A percentile compares a stretch with the other conserved stretches of the same genome.
These are phyloP conservation scores for Andrena bucephala DNA, from an alignment of 2,888 invertebrate genomes.

Conservation along the genomic window DNA sequence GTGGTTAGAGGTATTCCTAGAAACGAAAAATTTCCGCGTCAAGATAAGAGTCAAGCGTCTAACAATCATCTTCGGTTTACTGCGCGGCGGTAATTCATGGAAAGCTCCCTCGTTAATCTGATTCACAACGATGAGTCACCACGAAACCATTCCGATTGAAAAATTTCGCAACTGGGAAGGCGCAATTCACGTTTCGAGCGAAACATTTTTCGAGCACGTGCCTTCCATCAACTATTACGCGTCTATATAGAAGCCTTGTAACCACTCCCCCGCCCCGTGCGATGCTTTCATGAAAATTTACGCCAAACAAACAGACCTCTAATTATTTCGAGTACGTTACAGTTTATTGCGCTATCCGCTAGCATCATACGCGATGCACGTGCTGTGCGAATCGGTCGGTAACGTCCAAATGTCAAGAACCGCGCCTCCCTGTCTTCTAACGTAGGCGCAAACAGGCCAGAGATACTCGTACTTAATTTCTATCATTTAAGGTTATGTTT, in stretches of 20 bases:
- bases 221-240: background rate
- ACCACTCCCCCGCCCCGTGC: background rate
- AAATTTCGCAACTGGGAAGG: constrained; percentile 42
- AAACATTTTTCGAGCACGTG: constrained; percentile 28
- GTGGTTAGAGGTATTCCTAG: constrained; percentile 57
- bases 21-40: constrained; percentile 66
- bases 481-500: constrained; percentile 58
- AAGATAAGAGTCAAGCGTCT: constrained; percentile 57
- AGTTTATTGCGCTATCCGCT: constrained; percentile 4
- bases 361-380: constrained; percentile 37
- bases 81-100: constrained; percentile 63
- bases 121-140: constrained; percentile 67
- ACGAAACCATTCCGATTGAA: constrained; percentile 48
- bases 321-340: constrained; percentile 22
- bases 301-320: constrained; percentile 41
- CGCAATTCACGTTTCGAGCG: constrained; percentile 18
- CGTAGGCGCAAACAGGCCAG: background rate
- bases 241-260: background rate
- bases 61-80: constrained; percentile 60
- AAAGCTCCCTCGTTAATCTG: constrained; percentile 67
- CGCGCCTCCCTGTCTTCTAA: constrained; percentile 8
- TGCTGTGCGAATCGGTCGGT: constrained; percentile 17
- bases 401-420: constrained; percentile 41
- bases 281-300: constrained; percentile 1
- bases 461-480: background rate